Percentiles rank a stretch among this genome's conserved stretches.
Evolutionary conservation across 1,140 invertebrate genomes (phyloP).

Genomic region (Paracyclopina nana): DNA sequence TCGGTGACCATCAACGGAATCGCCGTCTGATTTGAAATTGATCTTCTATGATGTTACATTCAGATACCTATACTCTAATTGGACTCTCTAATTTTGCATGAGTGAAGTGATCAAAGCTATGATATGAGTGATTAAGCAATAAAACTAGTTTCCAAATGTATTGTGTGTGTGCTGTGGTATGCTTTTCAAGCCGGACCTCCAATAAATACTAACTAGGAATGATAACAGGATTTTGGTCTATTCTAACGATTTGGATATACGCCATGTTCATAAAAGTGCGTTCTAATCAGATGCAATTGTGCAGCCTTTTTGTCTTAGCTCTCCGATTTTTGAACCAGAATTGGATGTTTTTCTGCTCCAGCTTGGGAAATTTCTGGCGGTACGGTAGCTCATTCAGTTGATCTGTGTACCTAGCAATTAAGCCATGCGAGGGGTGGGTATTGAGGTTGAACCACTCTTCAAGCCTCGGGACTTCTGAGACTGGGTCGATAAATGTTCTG

Average conservation of each 20-base stretch:
- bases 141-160: no score
- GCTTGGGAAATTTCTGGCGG: slow-evolving; percentile 78
- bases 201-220: no score
- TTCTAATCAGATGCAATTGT: slow-evolving; percentile 35
- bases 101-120: no score
- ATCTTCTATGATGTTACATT: no score
- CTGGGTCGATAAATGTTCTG: slow-evolving; percentile 95
- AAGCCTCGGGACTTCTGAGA: slow-evolving; percentile 84
- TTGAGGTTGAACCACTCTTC: slow-evolving; percentile 95
- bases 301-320: slow-evolving; percentile 82
- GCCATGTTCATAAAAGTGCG: no score
- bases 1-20: slow-evolving; percentile 14
- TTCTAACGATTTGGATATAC: no score
- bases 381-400: slow-evolving; percentile 79
- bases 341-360: slow-evolving; percentile 94
- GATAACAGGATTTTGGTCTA: no score
- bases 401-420: slow-evolving; percentile 90
- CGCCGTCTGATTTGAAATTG: slow-evolving; percentile 12
- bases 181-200: no score
- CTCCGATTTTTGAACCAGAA: slow-evolving; percentile 62
- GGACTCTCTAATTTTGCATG: no score
- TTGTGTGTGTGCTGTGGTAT: no score
- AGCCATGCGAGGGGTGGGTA: slow-evolving; percentile 87
- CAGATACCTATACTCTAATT: no score
- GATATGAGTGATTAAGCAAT: no score